Evolutionary conservation across 2,888 invertebrate species (phyloP).

Genomic region (Dyspetes luteomarginatus): DNA sequence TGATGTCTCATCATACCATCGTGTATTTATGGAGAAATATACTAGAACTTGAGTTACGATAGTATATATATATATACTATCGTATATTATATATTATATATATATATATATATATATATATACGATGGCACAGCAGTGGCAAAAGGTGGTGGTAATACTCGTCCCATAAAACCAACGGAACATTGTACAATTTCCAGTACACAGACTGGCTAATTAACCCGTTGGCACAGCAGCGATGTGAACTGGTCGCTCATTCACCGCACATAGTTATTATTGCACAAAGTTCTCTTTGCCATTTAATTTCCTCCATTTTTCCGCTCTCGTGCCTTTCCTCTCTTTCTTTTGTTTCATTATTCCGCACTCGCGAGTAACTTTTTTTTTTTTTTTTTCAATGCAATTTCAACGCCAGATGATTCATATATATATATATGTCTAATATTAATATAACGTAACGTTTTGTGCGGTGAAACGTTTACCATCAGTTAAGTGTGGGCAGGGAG

Average conservation of each 20-base stretch:
- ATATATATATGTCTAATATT: slow-evolving; percentile 59
- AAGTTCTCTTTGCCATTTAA: slow-evolving; percentile 32
- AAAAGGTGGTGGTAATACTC: slow-evolving; percentile 62
- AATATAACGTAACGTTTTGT: slow-evolving; percentile 40
- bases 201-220: slow-evolving; percentile 72
- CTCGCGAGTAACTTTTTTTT: slow-evolving; percentile 14
- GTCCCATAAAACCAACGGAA: slow-evolving; percentile 59
- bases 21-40: too few relatives aligned
- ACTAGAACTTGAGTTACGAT: too few relatives aligned
- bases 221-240: slow-evolving; percentile 69
- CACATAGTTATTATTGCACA: slow-evolving; percentile 52
- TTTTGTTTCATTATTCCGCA: slow-evolving; percentile 55
- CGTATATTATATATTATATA: too few relatives aligned
- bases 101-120: not conserved
- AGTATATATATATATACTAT: too few relatives aligned
- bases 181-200: slow-evolving; percentile 58
- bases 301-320: slow-evolving; percentile 35
- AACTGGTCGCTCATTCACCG: slow-evolving; percentile 67
- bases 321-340: slow-evolving; percentile 35
- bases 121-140: slow-evolving; percentile 3
- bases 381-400: slow-evolving; percentile 31
- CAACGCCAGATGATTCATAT: slow-evolving; percentile 64
- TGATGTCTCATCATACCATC: too few relatives aligned
- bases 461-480: not conserved
- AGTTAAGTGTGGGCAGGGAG: not conserved